Evolutionary conservation across 2,113 vertebrate genomes (phyloP).

Genomic region (Puntigrus tetrazona): DNA sequence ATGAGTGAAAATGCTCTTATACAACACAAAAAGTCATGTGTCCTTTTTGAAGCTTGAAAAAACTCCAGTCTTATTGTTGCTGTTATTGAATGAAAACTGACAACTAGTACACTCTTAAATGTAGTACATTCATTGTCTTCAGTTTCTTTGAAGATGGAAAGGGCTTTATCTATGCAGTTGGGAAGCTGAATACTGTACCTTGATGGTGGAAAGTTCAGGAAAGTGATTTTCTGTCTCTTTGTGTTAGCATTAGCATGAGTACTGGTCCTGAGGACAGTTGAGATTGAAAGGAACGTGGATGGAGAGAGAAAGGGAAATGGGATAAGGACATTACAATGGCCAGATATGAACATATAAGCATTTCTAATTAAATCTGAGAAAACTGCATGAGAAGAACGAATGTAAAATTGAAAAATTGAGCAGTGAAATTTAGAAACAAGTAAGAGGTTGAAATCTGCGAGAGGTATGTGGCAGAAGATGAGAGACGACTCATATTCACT

Average conservation of each 20-base stretch:
- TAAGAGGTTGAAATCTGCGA: neutral
- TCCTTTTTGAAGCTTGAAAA: neutral
- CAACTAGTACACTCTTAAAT: neutral
- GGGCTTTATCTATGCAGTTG: neutral
- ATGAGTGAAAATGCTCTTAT: neutral
- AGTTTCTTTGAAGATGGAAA: neutral
- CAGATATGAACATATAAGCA: neutral
- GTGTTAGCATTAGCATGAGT: neutral
- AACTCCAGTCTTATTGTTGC: neutral
- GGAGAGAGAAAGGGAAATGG: neutral
- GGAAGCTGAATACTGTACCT: neutral
- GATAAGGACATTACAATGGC: neutral
- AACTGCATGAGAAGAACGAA: neutral
- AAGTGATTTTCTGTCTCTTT: neutral
- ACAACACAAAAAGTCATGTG: neutral
- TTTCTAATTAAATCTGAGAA: neutral
- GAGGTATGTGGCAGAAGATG: neutral
- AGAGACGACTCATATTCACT: conserved; percentile 12
- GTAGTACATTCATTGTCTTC: neutral
- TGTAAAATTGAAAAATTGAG: conserved; percentile 6
- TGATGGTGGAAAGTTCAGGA: neutral
- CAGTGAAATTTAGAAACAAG: neutral
- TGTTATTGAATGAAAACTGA: neutral
- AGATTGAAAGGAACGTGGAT: neutral
- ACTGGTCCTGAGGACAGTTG: neutral